A percentile compares a stretch with the other conserved stretches of the same genome.
Evolutionary conservation across 2,797 vertebrate species (phyloP).

Genomic region (Falco columbarius): DNA sequence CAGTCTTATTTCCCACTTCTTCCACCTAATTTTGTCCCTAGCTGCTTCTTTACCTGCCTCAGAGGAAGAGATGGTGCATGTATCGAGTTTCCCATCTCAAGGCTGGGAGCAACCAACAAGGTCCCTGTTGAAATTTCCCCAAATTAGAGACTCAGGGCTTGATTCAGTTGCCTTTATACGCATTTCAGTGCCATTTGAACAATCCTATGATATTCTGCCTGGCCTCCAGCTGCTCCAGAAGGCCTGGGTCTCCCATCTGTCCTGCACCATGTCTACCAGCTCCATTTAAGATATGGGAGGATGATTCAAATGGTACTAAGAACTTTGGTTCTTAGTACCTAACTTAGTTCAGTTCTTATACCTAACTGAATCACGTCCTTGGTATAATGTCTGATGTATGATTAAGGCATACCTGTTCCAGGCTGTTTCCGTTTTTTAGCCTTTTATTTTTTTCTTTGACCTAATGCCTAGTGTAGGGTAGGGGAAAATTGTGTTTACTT

Average conservation of each 20-base stretch:
- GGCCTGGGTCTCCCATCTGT: neutral
- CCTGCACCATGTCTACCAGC: neutral
- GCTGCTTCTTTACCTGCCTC: neutral
- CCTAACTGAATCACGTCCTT: neutral
- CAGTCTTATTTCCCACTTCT: neutral
- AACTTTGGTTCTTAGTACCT: neutral
- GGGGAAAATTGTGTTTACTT: neutral
- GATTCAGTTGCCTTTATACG: neutral
- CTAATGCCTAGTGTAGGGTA: neutral
- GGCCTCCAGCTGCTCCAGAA: neutral
- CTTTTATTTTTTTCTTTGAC: neutral
- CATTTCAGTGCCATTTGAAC: neutral
- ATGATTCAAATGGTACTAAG: neutral
- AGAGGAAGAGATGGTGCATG: fast-evolving
- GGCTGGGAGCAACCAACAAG: neutral
- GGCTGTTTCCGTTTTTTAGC: neutral
- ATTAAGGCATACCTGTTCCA: neutral
- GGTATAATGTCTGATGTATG: neutral
- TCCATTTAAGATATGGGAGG: neutral
- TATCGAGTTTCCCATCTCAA: neutral
- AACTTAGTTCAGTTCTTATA: no score
- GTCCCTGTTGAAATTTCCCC: neutral
- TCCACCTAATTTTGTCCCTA: neutral
- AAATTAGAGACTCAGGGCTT: neutral
- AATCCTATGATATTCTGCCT: neutral